Evolutionary conservation across 1,140 invertebrate species (phyloP), one percentile per base, ranked within the genome.

Genomic region (Drosophila ficusphila): DNA sequence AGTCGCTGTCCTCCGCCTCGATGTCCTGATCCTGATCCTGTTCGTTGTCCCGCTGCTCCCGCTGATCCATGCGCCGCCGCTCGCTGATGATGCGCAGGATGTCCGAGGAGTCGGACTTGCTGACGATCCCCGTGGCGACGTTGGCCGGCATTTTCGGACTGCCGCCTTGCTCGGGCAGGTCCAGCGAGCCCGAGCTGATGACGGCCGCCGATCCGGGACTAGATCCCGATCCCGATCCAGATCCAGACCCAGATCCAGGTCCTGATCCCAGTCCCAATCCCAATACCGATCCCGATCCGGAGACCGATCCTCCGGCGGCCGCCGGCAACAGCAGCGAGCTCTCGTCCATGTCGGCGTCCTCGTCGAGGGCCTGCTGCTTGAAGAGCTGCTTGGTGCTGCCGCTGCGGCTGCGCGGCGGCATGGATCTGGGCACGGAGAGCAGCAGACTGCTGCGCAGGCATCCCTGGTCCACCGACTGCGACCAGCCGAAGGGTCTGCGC

Each of bases 331-430:
- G 60, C 42, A 91, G 49, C 16, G 90, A 91, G 23, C 49, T 91
- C 57, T 91, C 91, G 41, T 91, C 90, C 69, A 91, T 79, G 52
- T 85, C 81, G 36, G 81, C 85, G 19, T 91, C 91, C 74, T 91
- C 91, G 53, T 91, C 91, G 9, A 91, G 72, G 1, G 91, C 91
- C 62, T 91, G 88, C 54, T 91, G 91, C 54, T 91, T 91, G 64
- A 91, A 91, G 7, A 91, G 78, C 60, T 91, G 91, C 57, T 91
- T 91, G 25, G 90, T 91, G 67, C 91, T 91, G 56, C 91, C 91
- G 53, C 90, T 91, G 47, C 91, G 90, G 48, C 89, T 91, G 19
- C 90, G 71, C 39, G 90, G 89, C 42, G 91, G 90, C 90, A 91
- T 91, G 38, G 76, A 74, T 18, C 90, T 77, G 27, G 91, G 90